Evolutionary conservation across 23 tunicate species (phyloP).

Genomic region (Diplosoma virens): DNA sequence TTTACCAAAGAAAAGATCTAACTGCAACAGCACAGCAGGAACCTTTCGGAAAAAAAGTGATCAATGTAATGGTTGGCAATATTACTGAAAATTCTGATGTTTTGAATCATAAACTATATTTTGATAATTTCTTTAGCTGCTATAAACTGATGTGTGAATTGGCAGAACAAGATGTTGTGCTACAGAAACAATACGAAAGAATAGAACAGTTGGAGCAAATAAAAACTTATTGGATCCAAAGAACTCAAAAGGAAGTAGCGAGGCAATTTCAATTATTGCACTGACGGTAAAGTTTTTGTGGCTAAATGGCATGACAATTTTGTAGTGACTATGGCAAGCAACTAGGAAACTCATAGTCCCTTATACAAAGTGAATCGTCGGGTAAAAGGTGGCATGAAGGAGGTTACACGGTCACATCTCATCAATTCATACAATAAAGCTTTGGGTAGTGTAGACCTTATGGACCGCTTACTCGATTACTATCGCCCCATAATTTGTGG

Average conservation of each 20-base stretch:
- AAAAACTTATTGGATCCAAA: background rate
- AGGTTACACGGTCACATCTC: background rate
- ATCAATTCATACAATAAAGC: background rate
- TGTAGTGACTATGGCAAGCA: slow-evolving; percentile 3
- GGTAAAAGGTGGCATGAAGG: background rate
- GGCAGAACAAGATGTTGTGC: background rate
- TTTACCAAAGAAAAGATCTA: background rate
- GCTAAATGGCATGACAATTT: slow-evolving; percentile 11
- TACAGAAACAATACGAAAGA: background rate
- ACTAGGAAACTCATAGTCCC: background rate
- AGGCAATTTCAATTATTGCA: background rate
- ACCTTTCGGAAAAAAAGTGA: background rate
- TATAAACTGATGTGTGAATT: background rate
- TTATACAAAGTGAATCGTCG: background rate
- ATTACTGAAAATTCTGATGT: background rate
- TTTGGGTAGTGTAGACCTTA: background rate
- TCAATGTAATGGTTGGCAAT: background rate
- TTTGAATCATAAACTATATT: background rate
- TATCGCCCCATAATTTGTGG: background rate
- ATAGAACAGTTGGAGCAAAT: background rate
- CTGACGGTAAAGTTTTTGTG: slow-evolving; percentile 9
- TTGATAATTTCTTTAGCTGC: background rate
- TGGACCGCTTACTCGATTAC: background rate
- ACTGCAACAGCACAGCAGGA: background rate
- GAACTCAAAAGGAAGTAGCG: background rate